A percentile compares a stretch with the other conserved stretches of the same genome.
phyloP scores from a whole-genome alignment of 2,113 vertebrate genomes.

The Solea solea region DNA sequence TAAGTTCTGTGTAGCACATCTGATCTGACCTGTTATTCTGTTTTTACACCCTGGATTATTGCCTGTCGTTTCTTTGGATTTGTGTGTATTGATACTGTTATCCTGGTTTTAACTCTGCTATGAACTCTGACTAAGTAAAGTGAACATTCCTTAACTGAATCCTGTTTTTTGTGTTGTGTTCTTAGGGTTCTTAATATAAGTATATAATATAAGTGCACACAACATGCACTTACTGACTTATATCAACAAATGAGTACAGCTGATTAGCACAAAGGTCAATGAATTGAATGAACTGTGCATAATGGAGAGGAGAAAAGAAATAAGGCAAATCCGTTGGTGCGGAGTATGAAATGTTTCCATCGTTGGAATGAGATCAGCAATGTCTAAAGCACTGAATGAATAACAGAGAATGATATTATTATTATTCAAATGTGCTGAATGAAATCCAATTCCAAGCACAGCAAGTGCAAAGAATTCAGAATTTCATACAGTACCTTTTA shows the following conservation, averaged over 20 bases:
- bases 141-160: too few relatives aligned
- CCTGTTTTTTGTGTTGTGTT: too few relatives aligned
- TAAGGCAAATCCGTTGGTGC: not conserved
- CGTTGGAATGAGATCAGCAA: slow-evolving; percentile 1
- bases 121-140: too few relatives aligned
- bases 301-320: not conserved
- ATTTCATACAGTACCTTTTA: not conserved
- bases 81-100: too few relatives aligned
- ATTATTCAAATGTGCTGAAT: not conserved
- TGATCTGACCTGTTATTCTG: too few relatives aligned
- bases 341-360: not conserved
- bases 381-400: not conserved
- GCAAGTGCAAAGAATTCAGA: not conserved
- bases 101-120: too few relatives aligned
- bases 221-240: not conserved
- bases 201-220: too few relatives aligned
- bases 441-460: not conserved
- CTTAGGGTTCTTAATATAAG: too few relatives aligned
- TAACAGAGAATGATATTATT: not conserved
- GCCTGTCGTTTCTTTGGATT: too few relatives aligned
- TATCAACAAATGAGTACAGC: not conserved
- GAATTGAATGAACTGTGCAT: not conserved
- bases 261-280: not conserved
- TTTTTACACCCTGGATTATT: too few relatives aligned
- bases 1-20: too few relatives aligned